Conservation (phyloP, 2,888 invertebrate species). For the Xestia xanthographa region DNA sequence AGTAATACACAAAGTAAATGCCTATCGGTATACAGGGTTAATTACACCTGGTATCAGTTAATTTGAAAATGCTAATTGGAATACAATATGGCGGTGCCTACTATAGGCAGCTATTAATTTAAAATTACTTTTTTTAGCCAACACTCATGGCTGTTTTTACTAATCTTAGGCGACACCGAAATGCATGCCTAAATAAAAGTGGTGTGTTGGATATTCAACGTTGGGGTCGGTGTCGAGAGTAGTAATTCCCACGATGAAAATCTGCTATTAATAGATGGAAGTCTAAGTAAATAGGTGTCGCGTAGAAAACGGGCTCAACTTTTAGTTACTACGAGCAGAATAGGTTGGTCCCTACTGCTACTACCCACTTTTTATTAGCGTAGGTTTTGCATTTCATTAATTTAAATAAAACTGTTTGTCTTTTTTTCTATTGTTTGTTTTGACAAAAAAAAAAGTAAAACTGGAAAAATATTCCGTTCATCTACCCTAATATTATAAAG, state of each 20-base stretch:
- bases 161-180: background rate
- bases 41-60: constrained; percentile 37
- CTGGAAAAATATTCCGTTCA: too few species aligned
- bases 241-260: background rate
- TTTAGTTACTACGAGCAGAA: background rate
- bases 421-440: too few species aligned
- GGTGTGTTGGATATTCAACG: background rate
- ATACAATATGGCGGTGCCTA: constrained; percentile 28
- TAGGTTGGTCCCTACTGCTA: too few species aligned
- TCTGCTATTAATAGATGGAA: too few species aligned
- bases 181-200: background rate
- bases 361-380: background rate
- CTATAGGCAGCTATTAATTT: constrained; percentile 15
- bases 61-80: constrained; percentile 46
- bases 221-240: background rate
- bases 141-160: background rate
- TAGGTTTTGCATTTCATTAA: background rate
- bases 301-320: background rate
- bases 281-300: too few species aligned
- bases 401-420: background rate
- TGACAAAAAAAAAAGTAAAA: too few species aligned
- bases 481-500: too few species aligned
- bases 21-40: constrained; percentile 38
- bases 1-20: constrained; percentile 3
- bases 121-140: background rate